A percentile compares a stretch with the other conserved stretches of the same genome.
Conservation (phyloP, 2,797 vertebrate species). For the Gallinago stenura region DNA sequence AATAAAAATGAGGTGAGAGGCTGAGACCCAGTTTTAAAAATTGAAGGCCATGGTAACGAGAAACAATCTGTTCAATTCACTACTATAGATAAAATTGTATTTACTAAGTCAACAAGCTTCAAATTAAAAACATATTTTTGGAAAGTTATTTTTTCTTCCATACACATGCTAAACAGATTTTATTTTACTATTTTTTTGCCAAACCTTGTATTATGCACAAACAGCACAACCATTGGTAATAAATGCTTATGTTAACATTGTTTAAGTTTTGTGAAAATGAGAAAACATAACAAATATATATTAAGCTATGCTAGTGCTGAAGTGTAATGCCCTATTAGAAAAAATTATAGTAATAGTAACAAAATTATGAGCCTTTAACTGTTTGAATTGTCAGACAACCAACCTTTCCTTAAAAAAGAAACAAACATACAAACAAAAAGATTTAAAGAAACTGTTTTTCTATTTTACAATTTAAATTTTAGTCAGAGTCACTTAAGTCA, state of each 20-base stretch:
- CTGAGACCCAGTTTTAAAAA: slow-evolving; percentile 20
- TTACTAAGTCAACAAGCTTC: slow-evolving; percentile 2
- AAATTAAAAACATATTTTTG: slow-evolving; percentile 18
- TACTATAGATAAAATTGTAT: slow-evolving; percentile 14
- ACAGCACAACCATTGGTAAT: not conserved
- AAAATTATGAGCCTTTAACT: not conserved
- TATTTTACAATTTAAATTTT: not conserved
- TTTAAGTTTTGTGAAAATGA: not conserved
- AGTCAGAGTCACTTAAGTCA: not conserved
- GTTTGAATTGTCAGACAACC: not conserved
- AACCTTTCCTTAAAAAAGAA: not conserved
- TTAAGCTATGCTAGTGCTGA: not conserved
- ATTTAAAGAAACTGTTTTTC: not conserved
- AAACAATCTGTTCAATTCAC: slow-evolving; percentile 50
- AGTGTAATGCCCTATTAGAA: not conserved
- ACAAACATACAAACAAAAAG: not conserved
- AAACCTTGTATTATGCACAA: not conserved
- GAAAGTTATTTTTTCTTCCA: not conserved
- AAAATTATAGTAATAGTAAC: not conserved
- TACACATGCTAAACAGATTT: not conserved
- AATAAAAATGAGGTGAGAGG: slow-evolving; percentile 59
- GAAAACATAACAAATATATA: not conserved
- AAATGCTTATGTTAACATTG: not conserved
- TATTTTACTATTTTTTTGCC: not conserved
- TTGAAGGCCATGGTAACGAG: not conserved